Percentiles rank a stretch among this genome's conserved stretches.
Evolutionary conservation across 2,113 vertebrate genomes (phyloP).

Genomic region (Percopsis transmontana): DNA sequence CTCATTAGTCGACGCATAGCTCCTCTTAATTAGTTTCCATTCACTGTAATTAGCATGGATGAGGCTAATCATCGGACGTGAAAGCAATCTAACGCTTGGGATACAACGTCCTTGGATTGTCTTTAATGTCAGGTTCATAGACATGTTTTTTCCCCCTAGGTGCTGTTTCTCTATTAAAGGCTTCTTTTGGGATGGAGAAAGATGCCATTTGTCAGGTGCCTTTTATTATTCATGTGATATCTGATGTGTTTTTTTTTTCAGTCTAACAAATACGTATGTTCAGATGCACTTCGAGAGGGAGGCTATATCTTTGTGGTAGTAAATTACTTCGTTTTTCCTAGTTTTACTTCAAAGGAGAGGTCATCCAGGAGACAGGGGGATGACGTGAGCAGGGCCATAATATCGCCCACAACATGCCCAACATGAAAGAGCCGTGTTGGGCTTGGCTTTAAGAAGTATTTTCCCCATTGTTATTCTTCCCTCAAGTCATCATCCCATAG

Average conservation of each 20-base stretch:
- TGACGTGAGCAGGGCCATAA: neutral
- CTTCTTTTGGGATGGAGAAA: conserved; percentile 49
- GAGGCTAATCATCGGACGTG: conserved; percentile 96
- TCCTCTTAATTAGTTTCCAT: conserved; percentile 98
- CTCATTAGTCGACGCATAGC: conserved; percentile 95
- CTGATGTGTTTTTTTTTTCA: neutral
- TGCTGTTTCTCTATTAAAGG: conserved; percentile 48
- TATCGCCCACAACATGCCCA: neutral
- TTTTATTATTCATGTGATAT: neutral
- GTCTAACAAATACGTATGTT: conserved; percentile 11
- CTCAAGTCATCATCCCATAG: conserved; percentile 4
- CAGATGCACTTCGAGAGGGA: neutral
- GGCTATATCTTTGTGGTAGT: conserved; percentile 1
- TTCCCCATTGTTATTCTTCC: neutral
- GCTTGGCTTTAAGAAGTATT: neutral
- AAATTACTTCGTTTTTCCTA: conserved; percentile 4
- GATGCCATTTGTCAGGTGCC: conserved; percentile 26
- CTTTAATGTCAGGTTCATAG: conserved; percentile 82
- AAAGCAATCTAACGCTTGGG: conserved; percentile 94
- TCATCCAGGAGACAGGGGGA: conserved; percentile 11
- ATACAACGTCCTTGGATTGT: conserved; percentile 92
- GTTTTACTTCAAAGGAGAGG: conserved; percentile 25
- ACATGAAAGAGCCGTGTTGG: conserved; percentile 14
- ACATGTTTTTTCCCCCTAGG: conserved; percentile 68
- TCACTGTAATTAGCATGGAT: conserved; percentile 94